Base-by-base conservation (phyloP, 2,797 vertebrate genomes). In the Xenentodon cancila region DNA sequence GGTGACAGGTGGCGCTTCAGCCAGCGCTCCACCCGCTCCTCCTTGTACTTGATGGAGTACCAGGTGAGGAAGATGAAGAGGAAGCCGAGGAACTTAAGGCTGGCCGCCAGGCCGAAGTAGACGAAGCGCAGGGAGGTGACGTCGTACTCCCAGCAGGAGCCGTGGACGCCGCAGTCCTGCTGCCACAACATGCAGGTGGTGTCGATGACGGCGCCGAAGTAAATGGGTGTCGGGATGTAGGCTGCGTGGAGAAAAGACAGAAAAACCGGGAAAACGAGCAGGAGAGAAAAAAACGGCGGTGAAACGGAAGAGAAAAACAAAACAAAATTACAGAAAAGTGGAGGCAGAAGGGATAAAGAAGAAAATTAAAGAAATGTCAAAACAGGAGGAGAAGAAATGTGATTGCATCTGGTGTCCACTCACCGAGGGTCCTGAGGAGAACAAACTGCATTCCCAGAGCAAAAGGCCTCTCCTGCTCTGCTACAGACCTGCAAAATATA, bases 171-270 rank as follows among this genome's bases (percentile, higher is more conserved):
- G 0, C 97, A 99, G 63, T 98, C 96, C 89, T 97, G 97, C 73
- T 99, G 97, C 97, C 97, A 99, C 84, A 99, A 88, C 97, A 99
- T 99, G 90, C 97, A 99, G 25, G 97, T 98, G 82, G 97, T 99
- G 92, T 99, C 97, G 37, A 99, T 99, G 60, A 98, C 97, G 0
- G 97, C 97, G 30, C 97, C 97, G 11, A 99, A 99, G 92, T 99
- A 99, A 71, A 99, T 99, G 2, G 97, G 97, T 1, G 97, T 99
- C n/a, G 97, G 97, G 91, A 99, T 99, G 94, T 99, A 99, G 22
- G 97, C 97, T 99, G 84, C 6, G 49, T 1, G 60, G 89, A 91
- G 84, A 88, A 82, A 88, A 81, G 43, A n/a, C n/a, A n/a, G n/a
- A n/a, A n/a, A n/a, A n/a, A n/a, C n/a, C n/a, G n/a, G n/a, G n/a